Evolutionary conservation across 2,113 vertebrate genomes (phyloP).

Genomic region (Piliocolobus tephrosceles): DNA sequence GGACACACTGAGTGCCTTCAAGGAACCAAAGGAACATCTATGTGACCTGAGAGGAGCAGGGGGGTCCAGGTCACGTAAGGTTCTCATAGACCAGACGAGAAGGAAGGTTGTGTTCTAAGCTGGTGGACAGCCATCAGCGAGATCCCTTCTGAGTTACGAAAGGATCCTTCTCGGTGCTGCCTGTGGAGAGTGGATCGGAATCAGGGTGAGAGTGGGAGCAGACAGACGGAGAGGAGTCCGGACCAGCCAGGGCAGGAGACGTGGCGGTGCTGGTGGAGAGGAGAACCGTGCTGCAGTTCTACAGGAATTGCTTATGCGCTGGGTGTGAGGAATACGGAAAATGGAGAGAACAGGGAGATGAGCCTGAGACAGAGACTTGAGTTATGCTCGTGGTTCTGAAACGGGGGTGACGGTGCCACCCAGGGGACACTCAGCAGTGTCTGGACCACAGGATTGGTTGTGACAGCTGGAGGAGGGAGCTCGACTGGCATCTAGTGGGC

Average conservation of each 20-base stretch:
- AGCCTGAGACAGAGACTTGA: background rate
- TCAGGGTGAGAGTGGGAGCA: background rate
- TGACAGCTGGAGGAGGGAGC: background rate
- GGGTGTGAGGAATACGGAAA: background rate
- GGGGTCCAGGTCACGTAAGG: background rate
- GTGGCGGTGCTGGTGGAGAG: accelerated
- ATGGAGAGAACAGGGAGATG: accelerated
- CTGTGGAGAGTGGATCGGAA: background rate
- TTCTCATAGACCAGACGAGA: too few species aligned
- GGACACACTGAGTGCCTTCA: too few species aligned
- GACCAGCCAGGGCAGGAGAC: accelerated
- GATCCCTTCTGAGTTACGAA: background rate
- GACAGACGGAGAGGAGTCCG: background rate
- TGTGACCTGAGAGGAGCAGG: background rate
- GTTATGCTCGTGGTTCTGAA: background rate
- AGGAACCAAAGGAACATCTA: background rate
- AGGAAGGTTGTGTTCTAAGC: background rate
- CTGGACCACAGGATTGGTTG: background rate
- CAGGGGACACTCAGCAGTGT: background rate
- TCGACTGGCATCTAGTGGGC: background rate
- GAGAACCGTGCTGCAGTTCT: too few species aligned
- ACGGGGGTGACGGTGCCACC: background rate
- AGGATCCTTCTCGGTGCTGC: background rate
- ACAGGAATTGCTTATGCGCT: accelerated
- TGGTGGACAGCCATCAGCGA: background rate